These are phyloP conservation scores for Zaprionus ghesquierei DNA, from an alignment of 1,140 invertebrate genomes.

Conservation along the genomic window DNA sequence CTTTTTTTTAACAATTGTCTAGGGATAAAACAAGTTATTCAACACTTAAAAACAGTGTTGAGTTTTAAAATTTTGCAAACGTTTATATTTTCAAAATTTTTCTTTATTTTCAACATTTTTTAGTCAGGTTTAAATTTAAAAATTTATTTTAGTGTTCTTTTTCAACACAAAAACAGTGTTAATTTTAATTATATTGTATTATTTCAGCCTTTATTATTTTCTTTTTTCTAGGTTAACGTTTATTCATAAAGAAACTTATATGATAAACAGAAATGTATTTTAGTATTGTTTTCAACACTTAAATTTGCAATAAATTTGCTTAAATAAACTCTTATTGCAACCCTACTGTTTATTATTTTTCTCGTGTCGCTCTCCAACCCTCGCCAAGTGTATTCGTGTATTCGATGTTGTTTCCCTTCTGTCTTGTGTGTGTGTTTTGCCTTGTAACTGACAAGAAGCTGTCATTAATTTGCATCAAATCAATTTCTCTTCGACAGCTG, in stretches of 20 bases:
- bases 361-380: background rate
- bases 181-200: background rate
- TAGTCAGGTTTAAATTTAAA: too few relatives aligned
- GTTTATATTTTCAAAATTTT: too few relatives aligned
- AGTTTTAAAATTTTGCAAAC: too few relatives aligned
- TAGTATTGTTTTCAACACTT: background rate
- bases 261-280: too few relatives aligned
- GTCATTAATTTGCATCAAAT: conserved; percentile 81
- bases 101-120: too few relatives aligned
- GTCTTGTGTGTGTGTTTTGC: background rate
- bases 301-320: background rate
- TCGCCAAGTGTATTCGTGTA: conserved; percentile 37
- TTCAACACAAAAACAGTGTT: background rate
- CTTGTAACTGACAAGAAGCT: conserved; percentile 76
- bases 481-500: conserved; percentile 75
- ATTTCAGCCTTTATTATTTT: rapidly evolving
- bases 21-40: too few relatives aligned
- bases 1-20: too few relatives aligned
- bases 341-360: background rate
- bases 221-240: background rate
- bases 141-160: too few relatives aligned
- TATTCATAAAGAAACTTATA: background rate
- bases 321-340: background rate
- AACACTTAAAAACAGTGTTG: too few relatives aligned
- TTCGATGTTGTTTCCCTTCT: conserved; percentile 27